These are phyloP conservation scores for Drosophila multiciliata DNA, from an alignment of 2,888 invertebrate species.

Conservation along the genomic window DNA sequence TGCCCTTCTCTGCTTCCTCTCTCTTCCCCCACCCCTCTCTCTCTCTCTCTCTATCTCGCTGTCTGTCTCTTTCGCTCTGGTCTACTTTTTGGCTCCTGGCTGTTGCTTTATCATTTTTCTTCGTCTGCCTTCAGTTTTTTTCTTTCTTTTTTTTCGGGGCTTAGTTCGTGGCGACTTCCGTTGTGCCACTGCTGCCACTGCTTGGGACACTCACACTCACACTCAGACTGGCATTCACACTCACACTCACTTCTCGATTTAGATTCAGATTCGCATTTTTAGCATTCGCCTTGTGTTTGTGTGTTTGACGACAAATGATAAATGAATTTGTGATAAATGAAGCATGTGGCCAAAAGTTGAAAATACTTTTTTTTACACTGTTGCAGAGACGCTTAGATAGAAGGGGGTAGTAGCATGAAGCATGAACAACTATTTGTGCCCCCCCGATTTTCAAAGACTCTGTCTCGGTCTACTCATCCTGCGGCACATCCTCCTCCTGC, in stretches of 20 bases:
- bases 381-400: neutral
- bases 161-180: constrained; percentile 65
- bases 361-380: constrained; percentile 73
- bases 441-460: neutral
- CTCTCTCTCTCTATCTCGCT: neutral
- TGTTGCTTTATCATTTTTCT: constrained; percentile 76
- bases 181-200: constrained; percentile 31
- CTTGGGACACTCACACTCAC: constrained; percentile 12
- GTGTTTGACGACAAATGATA: constrained; percentile 76
- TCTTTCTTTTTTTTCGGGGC: constrained; percentile 33
- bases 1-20: neutral
- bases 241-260: constrained; percentile 42
- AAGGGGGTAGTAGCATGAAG: constrained; percentile 16
- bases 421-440: constrained; percentile 43
- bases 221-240: constrained; percentile 9
- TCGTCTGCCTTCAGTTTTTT: constrained; percentile 61
- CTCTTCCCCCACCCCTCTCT: neutral
- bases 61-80: neutral
- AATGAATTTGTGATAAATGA: constrained; percentile 82
- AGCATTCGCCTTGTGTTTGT: constrained; percentile 50
- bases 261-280: constrained; percentile 50
- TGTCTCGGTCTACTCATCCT: neutral
- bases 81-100: constrained; percentile 38
- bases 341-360: constrained; percentile 81
- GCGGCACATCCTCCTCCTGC: constrained; percentile 4